Base-by-base conservation (phyloP, 2,113 vertebrate species). In the Gavialis gangeticus region DNA sequence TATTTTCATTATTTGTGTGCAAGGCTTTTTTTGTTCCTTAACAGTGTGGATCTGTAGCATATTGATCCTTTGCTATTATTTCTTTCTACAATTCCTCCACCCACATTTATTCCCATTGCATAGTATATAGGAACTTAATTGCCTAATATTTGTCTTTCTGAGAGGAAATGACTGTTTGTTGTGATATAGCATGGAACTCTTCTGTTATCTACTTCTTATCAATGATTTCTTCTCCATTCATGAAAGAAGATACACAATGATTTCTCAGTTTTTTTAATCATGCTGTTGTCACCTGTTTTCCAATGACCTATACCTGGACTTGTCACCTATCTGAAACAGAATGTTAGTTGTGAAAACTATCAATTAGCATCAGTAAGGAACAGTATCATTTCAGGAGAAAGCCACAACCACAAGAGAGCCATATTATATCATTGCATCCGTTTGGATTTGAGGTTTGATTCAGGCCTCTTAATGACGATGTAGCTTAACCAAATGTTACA, bases 401-500 rank as follows among this genome's bases (percentile, higher is more conserved):
- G 17, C 16, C 30, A 67, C 92, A 86, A n/a, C 25, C 24, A 2
- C 21, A 62, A 81, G 63, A 85, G 7, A 85, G 7, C 15, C 1
- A 0, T 12, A 28, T 46, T 80, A 21, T 30, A 37, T 73, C 34
- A 37, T 92, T 91, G 27, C 57, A 69, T 24, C 62, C 27, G 18
- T 63, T 75, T 58, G 62, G 73, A 55, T 54, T 56, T 71, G 64
- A 59, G 62, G 75, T 83, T 71, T 88, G 88, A n/a, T 63, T 82
- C 12, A 18, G 54, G 69, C 83, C 30, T 80, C 60, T 82, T 24
- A 87, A 54, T 78, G 86, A 77, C 46, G 62, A 75, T 91, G 34
- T 71, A 62, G 73, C 85, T 84, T 64, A 28, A 57, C 91, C 86
- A 82, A 57, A 84, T 90, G 60, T 92, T 90, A 21, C 73, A 64